Conservation (phyloP, 2,797 vertebrate species). For the Arrhamphus sclerolepis region DNA sequence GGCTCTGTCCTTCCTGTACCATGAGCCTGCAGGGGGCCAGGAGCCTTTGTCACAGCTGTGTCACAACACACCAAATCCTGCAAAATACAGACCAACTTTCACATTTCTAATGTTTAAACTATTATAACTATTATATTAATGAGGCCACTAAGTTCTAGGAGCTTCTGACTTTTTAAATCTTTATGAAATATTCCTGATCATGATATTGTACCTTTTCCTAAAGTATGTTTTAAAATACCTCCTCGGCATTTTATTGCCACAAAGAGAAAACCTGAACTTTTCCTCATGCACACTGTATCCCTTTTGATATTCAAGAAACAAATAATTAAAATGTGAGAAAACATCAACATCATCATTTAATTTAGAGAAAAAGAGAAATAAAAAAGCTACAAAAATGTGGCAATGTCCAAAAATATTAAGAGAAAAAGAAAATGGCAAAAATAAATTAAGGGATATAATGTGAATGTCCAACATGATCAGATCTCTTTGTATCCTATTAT, state of each 20-base stretch:
- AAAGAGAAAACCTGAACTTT: background rate
- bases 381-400: too few species aligned
- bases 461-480: too few species aligned
- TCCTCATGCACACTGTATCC: constrained; percentile 4
- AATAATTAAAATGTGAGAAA: too few species aligned
- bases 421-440: too few species aligned
- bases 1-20: constrained; percentile 61
- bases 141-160: background rate
- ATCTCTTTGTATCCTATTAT: constrained; percentile 6
- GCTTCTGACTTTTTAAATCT: background rate
- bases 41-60: constrained; percentile 66
- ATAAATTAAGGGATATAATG: too few species aligned
- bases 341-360: background rate
- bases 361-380: background rate
- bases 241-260: background rate
- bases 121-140: too few species aligned
- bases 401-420: too few species aligned
- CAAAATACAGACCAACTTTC: constrained; percentile 36
- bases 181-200: background rate
- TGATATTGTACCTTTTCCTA: too few species aligned
- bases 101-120: background rate
- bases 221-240: background rate
- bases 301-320: background rate
- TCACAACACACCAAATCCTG: constrained; percentile 45
- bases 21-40: constrained; percentile 62